Base-by-base conservation (phyloP, 37 sponge, comb jelly and placozoan genomes). In the Trichoplax adhaerens region DNA sequence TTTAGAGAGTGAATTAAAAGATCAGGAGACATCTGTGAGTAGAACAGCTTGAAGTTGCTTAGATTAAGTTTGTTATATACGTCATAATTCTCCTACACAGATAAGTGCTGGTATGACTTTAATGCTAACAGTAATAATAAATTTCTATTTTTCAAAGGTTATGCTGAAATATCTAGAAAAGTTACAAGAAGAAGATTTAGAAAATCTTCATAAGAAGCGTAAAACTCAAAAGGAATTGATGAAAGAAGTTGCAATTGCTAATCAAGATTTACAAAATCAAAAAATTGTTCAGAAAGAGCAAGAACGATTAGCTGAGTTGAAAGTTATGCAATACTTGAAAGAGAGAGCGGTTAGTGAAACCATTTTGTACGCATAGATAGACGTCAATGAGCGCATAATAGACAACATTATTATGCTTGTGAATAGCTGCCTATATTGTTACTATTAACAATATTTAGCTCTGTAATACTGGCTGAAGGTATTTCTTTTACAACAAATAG, bases 131-230 rank as follows among this genome's bases (percentile, higher is more conserved):
- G 29, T 29, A 29, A 29, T 29, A 29, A 29, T 29, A 29, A 29
- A 29, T 29, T 29, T 29, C 29, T 29, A 29, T 29, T 29, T 29
- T 29, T 29, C 29, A 29, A 80, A 80, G 70, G 81, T 83, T 65
- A 83, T 97, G 90, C 76, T 97, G 52, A 59, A 78, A 57, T 81
- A 77, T 54, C 78, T 77, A n/a, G 86, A 91, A 75, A 73, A 62
- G 55, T 77, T 91, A 54, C 91, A 86, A 77, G 63, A 78, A 62
- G 94, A 97, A 78, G 94, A 97, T 74, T 79, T 91, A 78, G 80
- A 83, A 57, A 73, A 81, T 58, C 70, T 91, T 72, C 76, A 70
- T 57, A 83, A 77, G 85, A 96, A 96, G 79, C 81, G 73, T 57
- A 68, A 81, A 50, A 72, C 79, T 10, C 98, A 96, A 80, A 61